Conservation (phyloP, 2,797 vertebrate species). For the Heliangelus exortis region DNA sequence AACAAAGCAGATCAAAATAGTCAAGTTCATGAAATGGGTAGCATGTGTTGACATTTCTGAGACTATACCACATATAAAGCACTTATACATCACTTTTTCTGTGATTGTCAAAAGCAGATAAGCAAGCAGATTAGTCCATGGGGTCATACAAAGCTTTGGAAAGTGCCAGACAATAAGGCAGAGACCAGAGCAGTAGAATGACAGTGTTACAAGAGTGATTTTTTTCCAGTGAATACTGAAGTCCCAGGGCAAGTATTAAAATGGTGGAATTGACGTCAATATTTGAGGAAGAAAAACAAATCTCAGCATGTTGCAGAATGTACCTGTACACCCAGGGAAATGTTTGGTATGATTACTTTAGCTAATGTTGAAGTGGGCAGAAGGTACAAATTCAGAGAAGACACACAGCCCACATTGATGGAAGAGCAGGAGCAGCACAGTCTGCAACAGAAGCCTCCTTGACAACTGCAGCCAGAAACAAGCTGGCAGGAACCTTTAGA, state of each 20-base stretch:
- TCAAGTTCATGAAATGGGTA: not conserved
- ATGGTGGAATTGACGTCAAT: accelerated
- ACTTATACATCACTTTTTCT: not conserved
- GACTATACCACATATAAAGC: not conserved
- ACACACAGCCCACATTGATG: not conserved
- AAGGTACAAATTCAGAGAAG: not conserved
- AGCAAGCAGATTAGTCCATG: not conserved
- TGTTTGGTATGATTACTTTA: not conserved
- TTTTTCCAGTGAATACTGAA: not conserved
- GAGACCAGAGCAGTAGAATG: not conserved
- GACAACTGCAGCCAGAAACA: not conserved
- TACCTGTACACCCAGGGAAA: not conserved
- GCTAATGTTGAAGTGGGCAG: not conserved
- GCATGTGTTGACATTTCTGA: not conserved
- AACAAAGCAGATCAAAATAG: not conserved
- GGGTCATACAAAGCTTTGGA: not conserved
- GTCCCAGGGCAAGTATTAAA: not conserved
- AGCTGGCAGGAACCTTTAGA: not conserved
- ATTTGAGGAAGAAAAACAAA: not conserved
- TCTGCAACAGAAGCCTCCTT: not conserved
- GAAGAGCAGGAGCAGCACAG: not conserved
- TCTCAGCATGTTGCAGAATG: not conserved
- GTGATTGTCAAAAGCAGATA: not conserved
- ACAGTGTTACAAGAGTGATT: not conserved
- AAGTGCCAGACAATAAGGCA: not conserved